Evolutionary conservation across 2,888 invertebrate genomes (phyloP), one percentile per base, ranked within the genome.

Genomic region (Drepanosiphum platanoidis): DNA sequence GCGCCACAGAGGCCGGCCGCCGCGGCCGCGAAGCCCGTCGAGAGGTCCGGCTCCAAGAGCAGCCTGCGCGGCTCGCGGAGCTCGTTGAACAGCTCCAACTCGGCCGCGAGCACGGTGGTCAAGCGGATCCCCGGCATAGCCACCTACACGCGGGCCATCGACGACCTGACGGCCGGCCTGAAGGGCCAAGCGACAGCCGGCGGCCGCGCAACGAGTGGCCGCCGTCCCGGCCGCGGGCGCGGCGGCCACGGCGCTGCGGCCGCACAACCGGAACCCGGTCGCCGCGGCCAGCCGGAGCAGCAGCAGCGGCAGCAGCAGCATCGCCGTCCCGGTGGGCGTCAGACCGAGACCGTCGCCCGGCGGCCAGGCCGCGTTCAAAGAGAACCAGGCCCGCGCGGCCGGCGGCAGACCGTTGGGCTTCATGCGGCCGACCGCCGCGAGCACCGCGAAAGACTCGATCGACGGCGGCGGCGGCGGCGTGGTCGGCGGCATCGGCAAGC

Each of bases 351-450:
- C 88, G 13, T 87, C 88, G n/a, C 90, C 90, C 87, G 90, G 90
- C 30, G 91, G 90, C 87, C n/a, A n/a, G n/a, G n/a, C n/a, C n/a
- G n/a, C n/a, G n/a, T 91, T 91, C 87, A 91, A 91, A 87, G 91
- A 91, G 87, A 91, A 91, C 71, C 79, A 91, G 87, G 86, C 36
- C 77, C 42, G 86, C 1, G 89, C 89, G 34, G 88, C 88, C 88
- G 89, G 79, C 80, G 88, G 72, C 87, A 89, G 88, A 90, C 91
- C 89, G n/a, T 91, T 92, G 86, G 92, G 94, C 87, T 96, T 96
- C 89, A 96, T 96, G 96, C 92, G 95, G 88, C 96, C 96, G 1
- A 96, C 96, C 0, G 93, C 96, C 39, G 94, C 96, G 15, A 96
- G 96, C 87, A 92, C 93, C 46, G 95, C 95, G 79, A 94, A 95